Evolutionary conservation across 2,797 vertebrate species (phyloP).

Genomic region (Pseudocheirus occidentalis): DNA sequence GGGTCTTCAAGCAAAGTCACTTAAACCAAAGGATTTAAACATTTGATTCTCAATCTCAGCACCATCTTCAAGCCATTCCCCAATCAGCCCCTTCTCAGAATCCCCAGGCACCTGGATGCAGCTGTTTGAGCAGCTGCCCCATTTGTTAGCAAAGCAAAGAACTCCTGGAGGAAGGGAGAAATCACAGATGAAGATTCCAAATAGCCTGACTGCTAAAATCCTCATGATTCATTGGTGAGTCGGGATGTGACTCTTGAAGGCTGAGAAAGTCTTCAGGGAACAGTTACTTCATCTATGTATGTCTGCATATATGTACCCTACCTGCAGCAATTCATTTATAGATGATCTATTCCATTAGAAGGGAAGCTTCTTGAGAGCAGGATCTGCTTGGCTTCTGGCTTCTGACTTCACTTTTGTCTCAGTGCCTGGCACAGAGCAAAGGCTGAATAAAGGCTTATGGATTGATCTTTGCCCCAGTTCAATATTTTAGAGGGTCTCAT

Average conservation of each 20-base stretch:
- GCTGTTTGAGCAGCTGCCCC: neutral
- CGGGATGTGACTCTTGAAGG: neutral
- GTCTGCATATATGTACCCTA: no score
- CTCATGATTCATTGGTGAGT: neutral
- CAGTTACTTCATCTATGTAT: neutral
- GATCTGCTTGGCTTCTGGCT: neutral
- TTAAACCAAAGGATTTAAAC: neutral
- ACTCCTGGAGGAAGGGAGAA: neutral
- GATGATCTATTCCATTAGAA: neutral
- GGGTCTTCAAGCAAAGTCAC: neutral
- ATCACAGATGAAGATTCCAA: neutral
- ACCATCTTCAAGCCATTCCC: neutral
- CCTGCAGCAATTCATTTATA: neutral
- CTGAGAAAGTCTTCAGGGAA: neutral
- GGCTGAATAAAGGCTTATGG: neutral
- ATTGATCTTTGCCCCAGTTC: neutral
- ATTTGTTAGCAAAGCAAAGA: neutral
- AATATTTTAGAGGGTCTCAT: neutral
- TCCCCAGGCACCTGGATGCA: neutral
- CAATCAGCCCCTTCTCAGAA: neutral
- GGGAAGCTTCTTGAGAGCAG: neutral
- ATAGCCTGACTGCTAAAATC: neutral
- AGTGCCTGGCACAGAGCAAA: neutral
- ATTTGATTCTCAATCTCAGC: neutral
- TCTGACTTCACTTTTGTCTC: neutral